Conservation (phyloP, 2,888 invertebrate species). For the Thymelicus lineola region DNA sequence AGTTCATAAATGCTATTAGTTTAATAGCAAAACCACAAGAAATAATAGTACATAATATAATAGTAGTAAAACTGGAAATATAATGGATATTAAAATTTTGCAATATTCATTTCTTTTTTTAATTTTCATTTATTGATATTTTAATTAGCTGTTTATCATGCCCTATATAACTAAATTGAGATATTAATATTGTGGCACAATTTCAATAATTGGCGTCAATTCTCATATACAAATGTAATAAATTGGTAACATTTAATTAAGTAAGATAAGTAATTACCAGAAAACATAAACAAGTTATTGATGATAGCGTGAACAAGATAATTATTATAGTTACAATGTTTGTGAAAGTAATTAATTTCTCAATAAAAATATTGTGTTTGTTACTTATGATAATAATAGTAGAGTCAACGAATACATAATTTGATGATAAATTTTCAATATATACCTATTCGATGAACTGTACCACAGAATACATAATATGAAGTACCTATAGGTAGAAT, state of each 20-base stretch:
- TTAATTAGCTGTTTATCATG: not conserved
- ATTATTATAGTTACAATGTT: slow-evolving; percentile 18
- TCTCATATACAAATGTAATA: not conserved
- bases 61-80: too few species aligned
- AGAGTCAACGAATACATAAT: slow-evolving; percentile 11
- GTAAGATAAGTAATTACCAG: slow-evolving; percentile 16
- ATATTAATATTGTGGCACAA: not conserved
- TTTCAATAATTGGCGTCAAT: slow-evolving; percentile 3
- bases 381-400: not conserved
- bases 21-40: too few species aligned
- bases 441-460: too few species aligned
- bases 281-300: slow-evolving; percentile 7
- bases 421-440: not conserved
- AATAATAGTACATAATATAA: too few species aligned
- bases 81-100: too few species aligned
- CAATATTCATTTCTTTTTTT: too few species aligned
- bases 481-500: too few species aligned
- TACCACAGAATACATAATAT: too few species aligned
- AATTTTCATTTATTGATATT: not conserved
- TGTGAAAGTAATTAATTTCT: slow-evolving; percentile 14
- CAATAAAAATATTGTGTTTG: slow-evolving; percentile 11
- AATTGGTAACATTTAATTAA: slow-evolving; percentile 16
- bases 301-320: slow-evolving; percentile 17
- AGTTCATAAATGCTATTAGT: too few species aligned
- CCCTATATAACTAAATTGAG: not conserved